Conservation (phyloP, 2,113 vertebrate genomes). For the Entomyzon cyanotis region DNA sequence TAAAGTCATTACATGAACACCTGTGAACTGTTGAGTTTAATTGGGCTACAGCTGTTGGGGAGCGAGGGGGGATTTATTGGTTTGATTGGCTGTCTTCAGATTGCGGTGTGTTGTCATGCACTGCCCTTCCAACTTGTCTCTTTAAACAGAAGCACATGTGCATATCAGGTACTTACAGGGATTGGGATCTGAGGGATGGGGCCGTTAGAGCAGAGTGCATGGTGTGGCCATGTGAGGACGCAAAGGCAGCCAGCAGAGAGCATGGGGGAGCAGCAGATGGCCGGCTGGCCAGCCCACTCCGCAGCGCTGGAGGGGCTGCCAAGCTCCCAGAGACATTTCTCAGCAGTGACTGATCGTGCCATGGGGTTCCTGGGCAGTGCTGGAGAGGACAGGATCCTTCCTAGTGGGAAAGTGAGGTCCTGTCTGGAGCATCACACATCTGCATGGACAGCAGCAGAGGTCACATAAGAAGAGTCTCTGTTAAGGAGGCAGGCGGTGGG, state of each 20-base stretch:
- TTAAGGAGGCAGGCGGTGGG: neutral
- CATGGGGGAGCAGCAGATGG: neutral
- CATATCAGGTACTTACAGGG: neutral
- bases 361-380: neutral
- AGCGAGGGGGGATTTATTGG: slow-evolving; percentile 51
- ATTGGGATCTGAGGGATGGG: neutral
- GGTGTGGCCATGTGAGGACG: neutral
- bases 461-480: accelerated
- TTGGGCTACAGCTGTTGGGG: slow-evolving; percentile 78
- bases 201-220: neutral
- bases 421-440: neutral
- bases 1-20: slow-evolving; percentile 77
- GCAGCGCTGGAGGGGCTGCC: neutral
- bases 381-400: neutral
- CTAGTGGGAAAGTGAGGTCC: neutral
- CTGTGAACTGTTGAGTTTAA: slow-evolving; percentile 79
- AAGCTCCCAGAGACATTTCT: neutral
- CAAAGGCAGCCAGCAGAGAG: neutral
- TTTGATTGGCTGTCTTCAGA: slow-evolving; percentile 55
- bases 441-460: neutral
- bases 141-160: neutral
- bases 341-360: neutral
- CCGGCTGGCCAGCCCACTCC: accelerated
- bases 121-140: neutral
- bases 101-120: neutral